Base-by-base conservation (phyloP, 2,797 vertebrate genomes). In the Picus viridis region DNA sequence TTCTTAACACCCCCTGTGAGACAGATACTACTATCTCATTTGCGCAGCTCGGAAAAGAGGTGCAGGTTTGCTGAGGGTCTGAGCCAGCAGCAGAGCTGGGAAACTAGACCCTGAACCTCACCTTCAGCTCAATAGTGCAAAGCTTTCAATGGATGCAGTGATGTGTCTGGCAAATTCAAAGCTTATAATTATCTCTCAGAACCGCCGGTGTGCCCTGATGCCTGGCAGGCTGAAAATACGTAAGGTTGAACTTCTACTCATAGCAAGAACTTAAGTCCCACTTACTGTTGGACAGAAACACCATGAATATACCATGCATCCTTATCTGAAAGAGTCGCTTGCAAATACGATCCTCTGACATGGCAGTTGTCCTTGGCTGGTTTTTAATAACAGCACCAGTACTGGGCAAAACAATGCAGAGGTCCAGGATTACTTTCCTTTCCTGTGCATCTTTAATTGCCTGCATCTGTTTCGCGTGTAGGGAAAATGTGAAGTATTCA, bases 1-100 rank as follows among this genome's bases (percentile, higher is more conserved):
- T 92, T 91, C 94, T 92, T 93, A 95, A 93, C 78, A 93, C 81
- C 78, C 72, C 59, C 88, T 94, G 86, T 43, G 81, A 92, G 91
- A 95, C 73, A 89, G 86, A 91, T 85, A 88, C 62, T 65, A 54
- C 88, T 90, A 92, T 92, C 94, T 91, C 84, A 83, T 94, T 94
- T 86, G 83, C 67, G 86, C 95, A 90, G 88, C 86, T 68, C 2
- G 0, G 56, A 34, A 43, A 61, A 72, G 64, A 76, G 65, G 72
- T 15, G 23, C 53, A 49, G 64, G 39, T 83, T 94, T 88, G 64
- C 20, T 0, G 15, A 54, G 23, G 53, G 56, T 5, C 4, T 1
- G 67, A 80, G 22, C 18, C 24, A 27, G 30, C 4, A 1, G 30
- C 2, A 0, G 59, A 62, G 26, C 59, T 63, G 20, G 36, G 34